These are phyloP conservation scores for Apoderus coryli DNA, from an alignment of 2,888 invertebrate species.

Conservation along the genomic window DNA sequence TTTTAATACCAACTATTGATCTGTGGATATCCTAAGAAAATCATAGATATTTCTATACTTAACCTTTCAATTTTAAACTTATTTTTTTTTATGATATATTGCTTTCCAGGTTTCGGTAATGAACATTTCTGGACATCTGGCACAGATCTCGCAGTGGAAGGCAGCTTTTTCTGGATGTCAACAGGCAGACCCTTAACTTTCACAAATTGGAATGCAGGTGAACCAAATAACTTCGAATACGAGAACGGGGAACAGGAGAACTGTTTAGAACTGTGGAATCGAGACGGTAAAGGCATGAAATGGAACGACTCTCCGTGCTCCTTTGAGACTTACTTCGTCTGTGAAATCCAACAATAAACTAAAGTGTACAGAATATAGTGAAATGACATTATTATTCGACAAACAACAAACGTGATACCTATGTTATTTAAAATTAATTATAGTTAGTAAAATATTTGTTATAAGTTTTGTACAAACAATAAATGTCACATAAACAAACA, in stretches of 20 bases:
- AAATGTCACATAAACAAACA: no score
- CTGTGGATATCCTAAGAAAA: no score
- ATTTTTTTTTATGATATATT: slow-evolving; percentile 6
- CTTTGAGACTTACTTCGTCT: slow-evolving; percentile 84
- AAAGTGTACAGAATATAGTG: no score
- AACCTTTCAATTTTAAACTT: not conserved
- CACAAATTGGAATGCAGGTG: slow-evolving; percentile 88
- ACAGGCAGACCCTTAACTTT: slow-evolving; percentile 78
- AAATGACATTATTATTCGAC: no score
- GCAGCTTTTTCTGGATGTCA: slow-evolving; percentile 87
- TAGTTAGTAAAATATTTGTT: no score
- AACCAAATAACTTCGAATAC: slow-evolving; percentile 86
- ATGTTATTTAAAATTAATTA: no score
- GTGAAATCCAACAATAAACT: slow-evolving; percentile 64
- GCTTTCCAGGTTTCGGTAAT: slow-evolving; percentile 62
- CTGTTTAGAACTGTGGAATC: slow-evolving; percentile 80
- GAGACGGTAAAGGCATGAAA: slow-evolving; percentile 81
- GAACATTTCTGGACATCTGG: slow-evolving; percentile 92
- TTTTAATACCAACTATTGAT: no score
- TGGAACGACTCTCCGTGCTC: slow-evolving; percentile 93
- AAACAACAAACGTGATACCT: no score
- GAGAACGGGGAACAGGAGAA: slow-evolving; percentile 90
- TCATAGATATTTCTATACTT: no score
- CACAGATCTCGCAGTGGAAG: slow-evolving; percentile 82
- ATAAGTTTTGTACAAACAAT: no score